Conservation (phyloP, 2,797 vertebrate species). For the Pseudotriccus pelzelni region DNA sequence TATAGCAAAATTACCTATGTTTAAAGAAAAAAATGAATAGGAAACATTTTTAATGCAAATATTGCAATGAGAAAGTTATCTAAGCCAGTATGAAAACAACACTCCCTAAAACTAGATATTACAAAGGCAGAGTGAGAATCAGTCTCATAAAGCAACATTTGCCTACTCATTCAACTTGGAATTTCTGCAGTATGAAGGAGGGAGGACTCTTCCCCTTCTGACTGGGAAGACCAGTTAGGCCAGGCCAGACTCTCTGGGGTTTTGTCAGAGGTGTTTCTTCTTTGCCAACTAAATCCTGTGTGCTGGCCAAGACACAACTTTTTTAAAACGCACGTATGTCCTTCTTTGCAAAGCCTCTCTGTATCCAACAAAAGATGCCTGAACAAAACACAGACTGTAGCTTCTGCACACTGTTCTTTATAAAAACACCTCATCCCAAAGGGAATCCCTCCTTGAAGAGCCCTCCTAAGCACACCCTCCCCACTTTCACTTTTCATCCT, state of each 20-base stretch:
- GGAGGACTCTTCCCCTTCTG: no score
- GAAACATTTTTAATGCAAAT: conserved; percentile 8
- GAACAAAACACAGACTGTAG: background rate
- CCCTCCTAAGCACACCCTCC: background rate
- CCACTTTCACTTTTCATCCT: background rate
- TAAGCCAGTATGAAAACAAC: background rate
- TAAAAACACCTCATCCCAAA: background rate
- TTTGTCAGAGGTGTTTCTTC: accelerated
- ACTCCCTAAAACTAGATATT: background rate
- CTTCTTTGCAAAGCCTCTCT: background rate
- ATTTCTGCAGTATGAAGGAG: background rate
- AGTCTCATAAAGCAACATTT: background rate
- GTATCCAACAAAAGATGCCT: accelerated
- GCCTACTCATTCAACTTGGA: background rate
- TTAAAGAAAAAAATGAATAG: conserved; percentile 32
- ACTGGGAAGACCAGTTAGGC: no score
- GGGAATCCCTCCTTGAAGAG: background rate
- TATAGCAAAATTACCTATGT: background rate
- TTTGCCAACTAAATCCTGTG: accelerated
- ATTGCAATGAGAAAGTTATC: background rate
- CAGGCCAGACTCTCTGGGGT: background rate
- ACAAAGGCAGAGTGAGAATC: background rate
- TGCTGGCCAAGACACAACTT: background rate
- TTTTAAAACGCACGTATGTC: background rate
- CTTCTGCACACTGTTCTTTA: background rate